Conservation (phyloP, 2,888 invertebrate species). For the Cetonia aurata region DNA sequence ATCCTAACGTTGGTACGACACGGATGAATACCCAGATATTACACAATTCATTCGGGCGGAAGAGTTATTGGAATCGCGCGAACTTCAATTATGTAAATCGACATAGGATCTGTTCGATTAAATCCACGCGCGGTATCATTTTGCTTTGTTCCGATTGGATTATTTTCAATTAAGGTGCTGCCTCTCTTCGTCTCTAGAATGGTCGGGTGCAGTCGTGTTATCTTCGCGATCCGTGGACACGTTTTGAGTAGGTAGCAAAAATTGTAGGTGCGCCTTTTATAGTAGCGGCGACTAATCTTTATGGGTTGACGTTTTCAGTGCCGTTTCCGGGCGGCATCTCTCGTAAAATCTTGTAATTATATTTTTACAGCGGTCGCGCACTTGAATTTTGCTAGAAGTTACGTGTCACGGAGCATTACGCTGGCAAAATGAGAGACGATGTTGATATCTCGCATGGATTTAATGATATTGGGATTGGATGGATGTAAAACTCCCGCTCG, state of each 20-base stretch:
- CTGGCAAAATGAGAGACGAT: too few species aligned
- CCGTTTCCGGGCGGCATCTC: not conserved
- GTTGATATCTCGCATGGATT: too few species aligned
- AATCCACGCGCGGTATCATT: conserved; percentile 19
- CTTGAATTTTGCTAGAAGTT: too few species aligned
- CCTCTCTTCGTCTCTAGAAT: conserved; percentile 3
- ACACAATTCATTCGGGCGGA: conserved; percentile 14
- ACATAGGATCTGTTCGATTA: conserved; percentile 25
- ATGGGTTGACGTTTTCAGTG: not conserved
- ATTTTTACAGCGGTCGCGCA: too few species aligned
- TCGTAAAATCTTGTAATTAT: too few species aligned
- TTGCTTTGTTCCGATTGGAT: conserved; percentile 33
- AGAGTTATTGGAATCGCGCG: conserved; percentile 28
- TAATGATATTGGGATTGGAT: too few species aligned
- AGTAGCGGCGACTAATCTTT: conserved; percentile 11
- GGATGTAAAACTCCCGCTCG: too few species aligned
- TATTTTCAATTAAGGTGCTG: conserved; percentile 31
- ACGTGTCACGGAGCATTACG: too few species aligned
- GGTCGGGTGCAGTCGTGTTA: too few species aligned
- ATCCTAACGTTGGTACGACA: not conserved
- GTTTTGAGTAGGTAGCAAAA: not conserved
- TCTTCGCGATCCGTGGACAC: not conserved
- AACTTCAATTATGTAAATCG: conserved; percentile 38
- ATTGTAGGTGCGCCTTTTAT: conserved; percentile 1
- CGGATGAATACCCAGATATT: conserved; percentile 26